Conservation (phyloP, 2,797 vertebrate genomes). For the Malurus splendens region DNA sequence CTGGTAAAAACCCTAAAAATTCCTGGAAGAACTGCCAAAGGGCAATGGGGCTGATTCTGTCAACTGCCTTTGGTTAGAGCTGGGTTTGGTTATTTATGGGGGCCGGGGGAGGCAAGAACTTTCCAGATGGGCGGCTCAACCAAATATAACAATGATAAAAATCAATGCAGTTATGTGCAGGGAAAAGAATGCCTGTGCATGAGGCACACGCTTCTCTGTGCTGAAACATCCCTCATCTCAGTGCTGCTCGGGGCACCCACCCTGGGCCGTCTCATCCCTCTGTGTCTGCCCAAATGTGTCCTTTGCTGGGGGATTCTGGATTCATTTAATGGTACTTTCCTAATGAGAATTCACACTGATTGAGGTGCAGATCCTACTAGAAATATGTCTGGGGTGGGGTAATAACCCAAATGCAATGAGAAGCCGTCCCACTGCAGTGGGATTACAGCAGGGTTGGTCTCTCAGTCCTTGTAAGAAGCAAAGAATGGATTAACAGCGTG, state of each 20-base stretch:
- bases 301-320: neutral
- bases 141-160: constrained; percentile 67
- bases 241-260: neutral
- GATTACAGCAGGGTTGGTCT: neutral
- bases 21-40: constrained; percentile 69
- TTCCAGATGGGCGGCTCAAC: constrained; percentile 65
- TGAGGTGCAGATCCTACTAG: neutral
- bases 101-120: constrained; percentile 55
- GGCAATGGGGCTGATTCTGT: constrained; percentile 63
- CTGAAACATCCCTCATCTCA: neutral
- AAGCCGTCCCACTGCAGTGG: neutral
- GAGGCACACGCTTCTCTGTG: neutral
- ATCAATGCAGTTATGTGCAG: constrained; percentile 48
- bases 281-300: neutral
- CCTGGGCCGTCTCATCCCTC: neutral
- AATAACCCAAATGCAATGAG: neutral
- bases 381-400: neutral
- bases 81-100: constrained; percentile 65
- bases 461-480: neutral
- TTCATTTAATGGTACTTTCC: neutral
- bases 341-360: neutral
- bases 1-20: constrained; percentile 70
- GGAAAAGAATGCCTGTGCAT: constrained; percentile 3
- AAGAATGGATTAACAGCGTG: accelerated
- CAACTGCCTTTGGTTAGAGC: constrained; percentile 61